Evolutionary conservation across 2,888 invertebrate species (phyloP), one percentile per base, ranked within the genome.

Genomic region (Scaptomyza tumidula): DNA sequence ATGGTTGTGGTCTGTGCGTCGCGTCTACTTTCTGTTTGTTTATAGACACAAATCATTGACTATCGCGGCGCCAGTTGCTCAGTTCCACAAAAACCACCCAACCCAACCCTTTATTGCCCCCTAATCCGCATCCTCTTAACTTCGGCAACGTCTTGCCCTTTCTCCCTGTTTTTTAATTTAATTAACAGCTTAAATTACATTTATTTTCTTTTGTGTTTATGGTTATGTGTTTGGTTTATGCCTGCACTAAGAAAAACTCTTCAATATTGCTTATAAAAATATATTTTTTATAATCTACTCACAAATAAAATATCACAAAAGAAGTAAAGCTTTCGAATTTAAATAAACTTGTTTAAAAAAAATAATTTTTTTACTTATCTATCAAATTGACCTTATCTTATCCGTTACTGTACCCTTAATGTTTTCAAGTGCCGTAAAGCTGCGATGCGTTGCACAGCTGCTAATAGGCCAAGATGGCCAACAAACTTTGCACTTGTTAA

Each of bases 11-110:
- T 80, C 65, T 84, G 71, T 75, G 72, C 62, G 33, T 60, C 29
- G 45, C 53, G 45, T 55, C 63, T 49, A 57, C 56, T 56, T 37
- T 75, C 58, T 53, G 63, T 70, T 62, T 54, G 57, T 79, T 81
- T 75, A 85, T 82, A 87, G 82, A 84, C 84, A 84, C 84, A 87
- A 84, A 84, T 82, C 87, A 84, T 87, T 85, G 87, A 78, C 71
- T 82, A 85, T 82, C 76, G 85, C 82, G 85, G 85, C 85, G 85
- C 85, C 85, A 75, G 75, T 71, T 44, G 64, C 65, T 48, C 56
- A 73, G 60, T 14, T 27, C 27, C 52, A 39, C 14, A 7, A 39
- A 39, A 39, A 11, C 14, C 37, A 27, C 35, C 67, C 58, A 52
- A 27, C 35, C 67, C 58, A 52, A 53, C 54, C 58, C 37, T 13